phyloP scores from a whole-genome alignment of 1,140 invertebrate species.

The Dendrolimus kikuchii region DNA sequence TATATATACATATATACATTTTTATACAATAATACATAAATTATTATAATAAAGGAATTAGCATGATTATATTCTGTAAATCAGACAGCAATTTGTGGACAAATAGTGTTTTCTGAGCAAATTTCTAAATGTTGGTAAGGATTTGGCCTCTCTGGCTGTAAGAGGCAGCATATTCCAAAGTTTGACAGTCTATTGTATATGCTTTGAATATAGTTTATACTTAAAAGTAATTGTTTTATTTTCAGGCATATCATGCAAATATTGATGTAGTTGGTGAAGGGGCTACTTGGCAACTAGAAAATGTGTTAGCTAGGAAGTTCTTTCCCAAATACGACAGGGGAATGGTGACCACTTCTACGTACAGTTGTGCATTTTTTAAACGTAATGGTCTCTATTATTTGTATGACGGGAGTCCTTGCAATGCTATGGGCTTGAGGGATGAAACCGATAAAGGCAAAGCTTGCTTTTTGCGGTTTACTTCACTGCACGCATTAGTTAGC shows the following conservation, averaged over 20 bases:
- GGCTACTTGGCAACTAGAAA: constrained; percentile 52
- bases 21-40: background rate
- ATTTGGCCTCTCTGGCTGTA: no score
- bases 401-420: constrained; percentile 65
- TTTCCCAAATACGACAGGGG: constrained; percentile 61
- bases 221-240: background rate
- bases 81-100: no score
- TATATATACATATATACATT: constrained; percentile 1
- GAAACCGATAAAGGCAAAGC: constrained; percentile 50
- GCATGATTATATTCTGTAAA: no score
- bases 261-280: constrained; percentile 55
- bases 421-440: constrained; percentile 66
- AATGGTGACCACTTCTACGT: constrained; percentile 66
- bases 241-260: constrained; percentile 49
- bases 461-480: constrained; percentile 62
- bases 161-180: no score
- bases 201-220: no score
- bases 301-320: constrained; percentile 37
- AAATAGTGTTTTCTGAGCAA: no score
- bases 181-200: no score
- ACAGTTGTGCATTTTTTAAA: constrained; percentile 68
- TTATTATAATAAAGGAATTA: background rate
- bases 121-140: no score
- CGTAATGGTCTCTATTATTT: constrained; percentile 69
- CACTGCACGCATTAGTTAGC: constrained; percentile 50